Evolutionary conservation across 2,888 invertebrate genomes (phyloP), one percentile per base, ranked within the genome.

Genomic region (Drosophila prostipennis): DNA sequence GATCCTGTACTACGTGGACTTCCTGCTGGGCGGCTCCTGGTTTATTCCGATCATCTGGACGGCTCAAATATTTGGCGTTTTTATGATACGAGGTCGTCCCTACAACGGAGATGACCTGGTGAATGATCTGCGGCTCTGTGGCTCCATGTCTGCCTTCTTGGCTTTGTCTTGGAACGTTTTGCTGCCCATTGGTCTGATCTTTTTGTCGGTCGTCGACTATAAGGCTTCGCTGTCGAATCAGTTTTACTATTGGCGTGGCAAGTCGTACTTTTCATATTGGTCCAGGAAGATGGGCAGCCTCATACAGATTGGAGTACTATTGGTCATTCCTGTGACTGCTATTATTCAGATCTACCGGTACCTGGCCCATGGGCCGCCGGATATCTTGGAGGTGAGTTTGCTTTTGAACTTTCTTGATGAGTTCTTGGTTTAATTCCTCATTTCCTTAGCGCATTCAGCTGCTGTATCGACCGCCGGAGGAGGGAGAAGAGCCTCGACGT

Each of bases 131-230:
- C 80, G 89, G n/a, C 90, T 92, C 80, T 92, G 93, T 93, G 67
- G 92, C 91, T 84, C 94, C 89, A 95, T 93, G 93, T 93, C 92
- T 0, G 94, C 94, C 8, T 92, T 97, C 69, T 91, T 96, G 23
- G 96, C 96, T 5, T 96, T 98, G 89, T 95, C 95, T 0, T 98
- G 98, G 98, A 98, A 96, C 88, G 96, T 98, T 2, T 93, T 97
- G 57, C 91, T 97, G 81, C 97, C 98, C 0, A 96, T 97, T 56
- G 94, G 96, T 7, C 92, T 97, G 55, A 95, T 97, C 93, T 96
- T 97, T 86, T 72, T 92, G 49, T 94, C 95, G 42, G 94, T 96
- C 53, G 93, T 95, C n/a, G 94, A 95, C 51, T 96, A 96, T 89
- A 95, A 95, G 89, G 94, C 93, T 72, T 95, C 95, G n/a, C 93